phyloP scores from a whole-genome alignment of 37 sponge, comb jelly and placozoan genomes.

The Chondrilla cf. caribensis region DNA sequence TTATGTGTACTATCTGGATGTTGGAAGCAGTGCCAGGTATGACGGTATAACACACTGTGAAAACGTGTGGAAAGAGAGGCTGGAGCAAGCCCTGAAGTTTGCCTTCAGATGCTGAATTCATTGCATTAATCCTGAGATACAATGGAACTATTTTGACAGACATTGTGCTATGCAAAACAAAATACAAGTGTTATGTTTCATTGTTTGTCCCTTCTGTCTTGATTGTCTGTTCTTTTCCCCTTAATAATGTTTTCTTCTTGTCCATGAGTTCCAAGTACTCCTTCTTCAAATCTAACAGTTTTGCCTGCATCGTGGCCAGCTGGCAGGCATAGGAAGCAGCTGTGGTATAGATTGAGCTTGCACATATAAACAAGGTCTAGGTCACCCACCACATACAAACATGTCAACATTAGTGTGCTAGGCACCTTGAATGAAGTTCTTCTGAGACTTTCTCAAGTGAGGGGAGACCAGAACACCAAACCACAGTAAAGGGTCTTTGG shows the following conservation, averaged over 20 bases:
- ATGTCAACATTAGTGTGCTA: neutral
- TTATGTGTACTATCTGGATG: conserved; percentile 57
- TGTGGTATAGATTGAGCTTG: neutral
- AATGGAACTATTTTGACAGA: neutral
- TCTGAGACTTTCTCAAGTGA: conserved; percentile 49
- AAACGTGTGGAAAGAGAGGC: conserved; percentile 73
- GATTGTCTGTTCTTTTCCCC: neutral
- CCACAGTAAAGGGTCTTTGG: conserved; percentile 71
- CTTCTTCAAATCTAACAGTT: neutral
- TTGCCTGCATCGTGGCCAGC: neutral
- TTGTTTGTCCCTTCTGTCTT: neutral
- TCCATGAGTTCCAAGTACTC: neutral
- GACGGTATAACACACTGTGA: conserved; percentile 70
- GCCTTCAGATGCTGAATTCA: conserved; percentile 7
- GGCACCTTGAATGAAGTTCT: conserved; percentile 64
- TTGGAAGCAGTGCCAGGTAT: conserved; percentile 27
- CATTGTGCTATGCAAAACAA: neutral
- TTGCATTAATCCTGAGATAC: neutral
- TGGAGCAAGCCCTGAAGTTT: conserved; percentile 55
- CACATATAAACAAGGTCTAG: no score
- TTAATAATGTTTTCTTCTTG: neutral
- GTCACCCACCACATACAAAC: no score
- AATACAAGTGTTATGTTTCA: neutral
- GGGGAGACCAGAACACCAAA: conserved; percentile 76
- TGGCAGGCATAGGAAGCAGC: neutral